Base-by-base conservation (phyloP, 64 coral and sea anemone genomes). In the Pocillopora verrucosa region DNA sequence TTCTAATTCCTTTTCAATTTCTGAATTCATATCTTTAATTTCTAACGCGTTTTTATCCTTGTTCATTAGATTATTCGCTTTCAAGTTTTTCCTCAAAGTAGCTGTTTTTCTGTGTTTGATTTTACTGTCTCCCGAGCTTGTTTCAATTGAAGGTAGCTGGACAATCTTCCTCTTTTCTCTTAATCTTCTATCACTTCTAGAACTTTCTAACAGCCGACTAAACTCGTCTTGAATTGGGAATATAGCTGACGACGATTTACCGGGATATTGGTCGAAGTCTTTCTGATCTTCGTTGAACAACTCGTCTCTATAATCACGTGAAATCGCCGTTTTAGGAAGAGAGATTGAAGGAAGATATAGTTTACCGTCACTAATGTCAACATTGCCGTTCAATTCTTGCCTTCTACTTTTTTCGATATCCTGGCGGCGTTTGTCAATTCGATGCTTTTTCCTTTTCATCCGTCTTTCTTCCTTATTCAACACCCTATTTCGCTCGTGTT, bases 201-300 rank as follows among this genome's bases (percentile, higher is more conserved):
- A 5, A 59, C 76, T 72, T 4, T 80, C 34, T 16, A 88, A 87
- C 30, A 60, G 58, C 9, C 25, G 45, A 30, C 76, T n/a, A 2
- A 76, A 74, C 17, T 84, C 80, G 9, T 91, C 89, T 14, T 84
- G 80, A 91, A 91, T 91, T 4, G 89, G 89, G 65, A 91, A 88
- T 30, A 88, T 77, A 11, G 73, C 86, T 64, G 57, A 88, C 0
- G 82, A 16, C 56, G 63, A 41, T 56, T 20, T 72, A n/a, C 35
- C 45, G 3, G 82, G 56, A 85, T 58, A 14, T 24, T 25, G 36
- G 13, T 72, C 82, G 15, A 85, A 7, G 19, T 85, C 82, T 57
- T 85, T 56, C 13, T 19, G 13, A 4, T 17, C 65, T 14, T 72
- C n/a, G 22, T 17, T 85, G 19, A 70, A 24, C 16, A 57, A 72